Percentiles rank a stretch among this genome's conserved stretches.
Evolutionary conservation across 2,113 vertebrate species (phyloP).

Genomic region (Monopterus albus): DNA sequence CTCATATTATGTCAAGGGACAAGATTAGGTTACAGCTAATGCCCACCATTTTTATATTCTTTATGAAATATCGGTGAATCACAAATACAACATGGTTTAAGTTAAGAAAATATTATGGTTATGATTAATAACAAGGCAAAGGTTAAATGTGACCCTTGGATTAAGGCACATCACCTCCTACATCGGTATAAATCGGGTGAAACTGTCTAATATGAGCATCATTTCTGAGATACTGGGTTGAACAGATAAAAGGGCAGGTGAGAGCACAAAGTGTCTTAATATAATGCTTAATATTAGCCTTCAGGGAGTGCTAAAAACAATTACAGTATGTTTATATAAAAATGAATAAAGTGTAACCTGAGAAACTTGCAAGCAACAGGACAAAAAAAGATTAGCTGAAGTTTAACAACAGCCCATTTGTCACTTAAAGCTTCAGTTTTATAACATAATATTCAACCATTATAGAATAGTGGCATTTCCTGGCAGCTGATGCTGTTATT

Average conservation of each 20-base stretch:
- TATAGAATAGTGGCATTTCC: constrained; percentile 43
- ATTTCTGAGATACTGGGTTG: not conserved
- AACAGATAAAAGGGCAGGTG: not conserved
- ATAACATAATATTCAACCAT: constrained; percentile 29
- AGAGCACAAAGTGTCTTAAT: not conserved
- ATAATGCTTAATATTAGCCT: not conserved
- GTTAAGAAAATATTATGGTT: not conserved
- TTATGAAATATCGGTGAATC: not conserved
- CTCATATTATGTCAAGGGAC: no score
- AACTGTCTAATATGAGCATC: not conserved
- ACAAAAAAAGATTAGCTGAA: constrained; percentile 3
- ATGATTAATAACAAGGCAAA: no score
- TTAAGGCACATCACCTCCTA: no score
- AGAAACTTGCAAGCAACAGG: not conserved
- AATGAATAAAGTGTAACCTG: not conserved
- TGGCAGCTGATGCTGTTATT: constrained; percentile 40
- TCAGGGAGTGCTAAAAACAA: not conserved
- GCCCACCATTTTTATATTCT: not conserved
- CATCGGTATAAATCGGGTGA: no score
- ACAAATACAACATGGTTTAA: not conserved
- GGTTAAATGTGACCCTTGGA: no score
- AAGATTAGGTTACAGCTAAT: no score
- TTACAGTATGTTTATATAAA: not conserved
- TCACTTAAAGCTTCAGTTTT: not conserved
- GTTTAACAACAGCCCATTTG: not conserved